Evolutionary conservation across 2,888 invertebrate species (phyloP).

Genomic region (Metalampra italica): DNA sequence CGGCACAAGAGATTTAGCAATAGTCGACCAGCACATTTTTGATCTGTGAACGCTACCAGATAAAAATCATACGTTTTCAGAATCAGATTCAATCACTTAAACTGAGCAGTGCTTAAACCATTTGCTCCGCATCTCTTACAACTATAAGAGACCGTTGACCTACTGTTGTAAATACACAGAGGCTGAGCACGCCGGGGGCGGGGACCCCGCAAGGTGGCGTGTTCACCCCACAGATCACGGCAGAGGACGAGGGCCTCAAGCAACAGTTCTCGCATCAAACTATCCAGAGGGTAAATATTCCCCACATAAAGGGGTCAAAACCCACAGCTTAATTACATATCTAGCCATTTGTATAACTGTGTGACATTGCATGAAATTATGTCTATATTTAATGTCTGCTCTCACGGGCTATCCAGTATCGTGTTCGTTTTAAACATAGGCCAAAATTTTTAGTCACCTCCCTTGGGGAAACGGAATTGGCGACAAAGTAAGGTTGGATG

Average conservation of each 20-base stretch:
- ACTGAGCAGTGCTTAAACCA: too few relatives aligned
- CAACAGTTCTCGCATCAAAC: conserved; percentile 72
- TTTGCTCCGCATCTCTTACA: neutral
- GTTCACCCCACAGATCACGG: conserved; percentile 64
- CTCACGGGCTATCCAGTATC: conserved; percentile 22
- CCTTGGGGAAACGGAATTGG: conserved; percentile 73
- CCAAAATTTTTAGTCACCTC: conserved; percentile 70
- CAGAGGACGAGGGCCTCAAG: conserved; percentile 69
- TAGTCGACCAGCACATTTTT: too few relatives aligned
- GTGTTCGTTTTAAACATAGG: conserved; percentile 56
- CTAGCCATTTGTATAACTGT: neutral
- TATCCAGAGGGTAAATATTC: conserved; percentile 69
- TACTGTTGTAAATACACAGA: conserved; percentile 34
- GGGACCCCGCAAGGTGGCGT: conserved; percentile 68
- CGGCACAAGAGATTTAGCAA: too few relatives aligned
- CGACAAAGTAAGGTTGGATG: conserved; percentile 75
- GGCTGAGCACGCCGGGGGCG: conserved; percentile 66
- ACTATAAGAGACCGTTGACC: conserved; percentile 6
- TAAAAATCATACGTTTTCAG: too few relatives aligned
- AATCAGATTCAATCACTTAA: too few relatives aligned
- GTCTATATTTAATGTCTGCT: neutral
- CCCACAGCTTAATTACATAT: conserved; percentile 13
- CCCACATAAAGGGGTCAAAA: conserved; percentile 3
- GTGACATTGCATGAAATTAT: conserved; percentile 18
- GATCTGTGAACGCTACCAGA: too few relatives aligned